These are phyloP conservation scores for Caerostris darwini DNA, from an alignment of 1,140 invertebrate species.

Conservation along the genomic window DNA sequence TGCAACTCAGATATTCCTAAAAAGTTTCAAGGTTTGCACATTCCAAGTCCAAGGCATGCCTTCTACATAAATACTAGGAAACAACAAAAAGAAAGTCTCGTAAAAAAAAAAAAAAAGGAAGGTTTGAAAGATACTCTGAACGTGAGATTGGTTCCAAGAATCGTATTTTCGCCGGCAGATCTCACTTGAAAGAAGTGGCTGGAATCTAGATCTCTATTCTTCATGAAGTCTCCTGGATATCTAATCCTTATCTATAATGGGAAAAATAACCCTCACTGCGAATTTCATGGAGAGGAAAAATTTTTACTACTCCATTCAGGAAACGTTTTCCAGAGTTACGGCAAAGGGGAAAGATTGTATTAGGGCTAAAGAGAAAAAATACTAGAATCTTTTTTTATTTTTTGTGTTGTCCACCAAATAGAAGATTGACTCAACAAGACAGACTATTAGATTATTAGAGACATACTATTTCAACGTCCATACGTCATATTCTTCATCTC, in stretches of 20 bases:
- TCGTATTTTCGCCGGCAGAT: slow-evolving; percentile 18
- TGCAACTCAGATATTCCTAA: too few species aligned
- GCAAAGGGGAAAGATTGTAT: neutral
- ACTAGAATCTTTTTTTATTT: too few species aligned
- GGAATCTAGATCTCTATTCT: neutral
- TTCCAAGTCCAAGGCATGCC: neutral
- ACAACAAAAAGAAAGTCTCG: neutral
- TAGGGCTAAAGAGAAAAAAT: too few species aligned
- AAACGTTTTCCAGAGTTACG: neutral
- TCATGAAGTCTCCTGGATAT: slow-evolving; percentile 26
- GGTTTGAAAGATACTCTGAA: neutral
- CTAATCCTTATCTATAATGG: slow-evolving; percentile 69
- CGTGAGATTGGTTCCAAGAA: slow-evolving; percentile 41
- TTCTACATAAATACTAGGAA: neutral
- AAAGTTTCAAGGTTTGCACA: neutral
- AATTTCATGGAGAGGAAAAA: neutral
- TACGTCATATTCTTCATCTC: too few species aligned
- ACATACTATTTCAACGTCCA: too few species aligned
- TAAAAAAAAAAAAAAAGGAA: neutral
- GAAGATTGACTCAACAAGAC: too few species aligned
- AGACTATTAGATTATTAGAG: too few species aligned
- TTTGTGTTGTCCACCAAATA: too few species aligned
- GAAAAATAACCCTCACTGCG: slow-evolving; percentile 50
- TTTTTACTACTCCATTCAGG: neutral
- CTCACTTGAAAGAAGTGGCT: neutral